Base-by-base conservation (phyloP, 2,797 vertebrate genomes). In the Momotus momota region DNA sequence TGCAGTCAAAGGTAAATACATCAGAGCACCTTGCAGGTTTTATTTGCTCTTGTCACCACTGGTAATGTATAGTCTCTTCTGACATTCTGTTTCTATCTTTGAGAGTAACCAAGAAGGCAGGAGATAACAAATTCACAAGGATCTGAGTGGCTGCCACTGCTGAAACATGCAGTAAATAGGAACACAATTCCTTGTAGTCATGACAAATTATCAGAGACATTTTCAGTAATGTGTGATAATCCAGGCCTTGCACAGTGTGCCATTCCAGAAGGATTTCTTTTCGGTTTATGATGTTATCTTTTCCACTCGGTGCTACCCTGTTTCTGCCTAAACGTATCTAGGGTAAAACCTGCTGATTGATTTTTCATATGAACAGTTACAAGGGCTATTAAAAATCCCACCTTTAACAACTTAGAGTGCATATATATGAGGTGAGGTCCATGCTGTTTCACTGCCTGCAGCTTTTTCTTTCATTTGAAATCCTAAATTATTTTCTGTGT, bases 11-110 rank as follows among this genome's bases (percentile, higher is more conserved):
- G 23, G 65, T 77, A 88, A 91, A 57, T 86, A 51, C 33, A 66
- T 86, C 57, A 61, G 7, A 84, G 35, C 48, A 78, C 85, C 91
- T 94, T 77, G 26, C 80, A 66, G 60, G 45, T 90, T 94, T 86
- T 81, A 52, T 90, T 90, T 84, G 58, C 29, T 69, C 3, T 69
- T 4, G 4, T 70, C 80, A 79, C 17, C 35, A 22, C 40, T 48
- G 40, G 14, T 48, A 86, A 70, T 20, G 22, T 29, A 35, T 2
- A 43, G 66, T 55, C 29, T 61, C 31, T 62, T 54, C 54, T 7
- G 38, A 64, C 3, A 7, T 31, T 14, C 4, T 52, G 4, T 31
- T 40, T 52, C 43, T 78, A 23, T 64, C n/a, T 80, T 43, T 78
- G 43, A 69, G 57, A 16, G 33, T 52, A 84, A 45, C 27, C 22